phyloP scores from a whole-genome alignment of 2,113 vertebrate species.

The Rutilus rutilus region DNA sequence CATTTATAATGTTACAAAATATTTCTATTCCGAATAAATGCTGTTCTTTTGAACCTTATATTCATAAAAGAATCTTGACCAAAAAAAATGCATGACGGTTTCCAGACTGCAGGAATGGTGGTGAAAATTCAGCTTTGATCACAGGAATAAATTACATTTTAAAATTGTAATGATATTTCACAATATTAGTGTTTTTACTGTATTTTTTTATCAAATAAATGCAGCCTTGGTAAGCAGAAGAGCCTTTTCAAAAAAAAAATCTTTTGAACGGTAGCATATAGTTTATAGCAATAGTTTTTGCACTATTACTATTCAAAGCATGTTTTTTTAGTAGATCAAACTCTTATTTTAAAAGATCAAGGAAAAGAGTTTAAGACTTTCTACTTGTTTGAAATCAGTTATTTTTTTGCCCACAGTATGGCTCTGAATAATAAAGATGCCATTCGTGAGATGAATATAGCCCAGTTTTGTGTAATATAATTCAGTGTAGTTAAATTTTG shows the following conservation, averaged over 20 bases:
- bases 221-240: not conserved
- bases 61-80: too few species aligned
- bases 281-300: not conserved
- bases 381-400: not conserved
- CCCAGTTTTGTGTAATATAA: not conserved
- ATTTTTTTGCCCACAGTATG: not conserved
- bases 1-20: too few species aligned
- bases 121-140: too few species aligned
- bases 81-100: too few species aligned
- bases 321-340: not conserved
- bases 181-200: not conserved
- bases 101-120: too few species aligned
- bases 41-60: too few species aligned
- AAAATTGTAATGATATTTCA: not conserved
- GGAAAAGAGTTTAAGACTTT: not conserved
- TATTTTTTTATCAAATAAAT: not conserved
- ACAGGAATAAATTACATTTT: too few species aligned
- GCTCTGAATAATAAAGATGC: not conserved
- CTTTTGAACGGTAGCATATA: not conserved
- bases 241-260: not conserved
- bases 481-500: not conserved
- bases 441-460: not conserved
- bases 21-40: too few species aligned
- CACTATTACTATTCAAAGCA: not conserved
- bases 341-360: not conserved